phyloP scores from a whole-genome alignment of 2,797 vertebrate species.

The Squalus acanthias region DNA sequence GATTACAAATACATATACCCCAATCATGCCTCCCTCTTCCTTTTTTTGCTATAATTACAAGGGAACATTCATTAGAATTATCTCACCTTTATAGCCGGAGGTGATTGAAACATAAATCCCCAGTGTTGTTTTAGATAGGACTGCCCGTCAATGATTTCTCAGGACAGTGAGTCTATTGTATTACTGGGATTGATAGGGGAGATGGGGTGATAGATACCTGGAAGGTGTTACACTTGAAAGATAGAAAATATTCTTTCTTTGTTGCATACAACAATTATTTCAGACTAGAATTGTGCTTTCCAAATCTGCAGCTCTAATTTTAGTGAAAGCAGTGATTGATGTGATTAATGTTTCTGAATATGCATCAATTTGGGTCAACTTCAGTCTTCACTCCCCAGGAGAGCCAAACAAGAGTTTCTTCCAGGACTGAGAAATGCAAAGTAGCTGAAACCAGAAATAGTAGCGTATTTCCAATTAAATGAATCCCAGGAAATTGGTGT shows the following conservation, averaged over 20 bases:
- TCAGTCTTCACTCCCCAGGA: conserved; percentile 5
- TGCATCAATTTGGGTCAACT: conserved; percentile 28
- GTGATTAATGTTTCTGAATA: conserved; percentile 26
- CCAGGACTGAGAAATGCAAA: conserved; percentile 24
- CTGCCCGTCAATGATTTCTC: not conserved
- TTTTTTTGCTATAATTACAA: not conserved
- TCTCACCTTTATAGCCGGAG: not conserved
- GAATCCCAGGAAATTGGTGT: not conserved
- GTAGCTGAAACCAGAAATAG: conserved; percentile 19
- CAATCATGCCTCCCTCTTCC: not conserved
- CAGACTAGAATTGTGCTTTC: not conserved
- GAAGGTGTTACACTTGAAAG: not conserved
- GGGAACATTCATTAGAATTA: not conserved
- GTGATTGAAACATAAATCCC: not conserved
- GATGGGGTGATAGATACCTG: not conserved
- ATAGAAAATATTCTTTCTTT: not conserved
- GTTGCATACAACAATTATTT: not conserved
- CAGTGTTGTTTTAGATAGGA: not conserved
- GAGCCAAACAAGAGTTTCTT: not conserved
- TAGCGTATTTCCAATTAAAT: conserved; percentile 32
- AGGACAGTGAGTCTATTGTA: not conserved
- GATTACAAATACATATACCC: not conserved
- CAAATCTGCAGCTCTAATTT: conserved; percentile 14
- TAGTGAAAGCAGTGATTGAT: not conserved
- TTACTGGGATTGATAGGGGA: not conserved